These are phyloP conservation scores for Phyllotreta cruciferae DNA, from an alignment of 2,888 invertebrate genomes.

Conservation along the genomic window DNA sequence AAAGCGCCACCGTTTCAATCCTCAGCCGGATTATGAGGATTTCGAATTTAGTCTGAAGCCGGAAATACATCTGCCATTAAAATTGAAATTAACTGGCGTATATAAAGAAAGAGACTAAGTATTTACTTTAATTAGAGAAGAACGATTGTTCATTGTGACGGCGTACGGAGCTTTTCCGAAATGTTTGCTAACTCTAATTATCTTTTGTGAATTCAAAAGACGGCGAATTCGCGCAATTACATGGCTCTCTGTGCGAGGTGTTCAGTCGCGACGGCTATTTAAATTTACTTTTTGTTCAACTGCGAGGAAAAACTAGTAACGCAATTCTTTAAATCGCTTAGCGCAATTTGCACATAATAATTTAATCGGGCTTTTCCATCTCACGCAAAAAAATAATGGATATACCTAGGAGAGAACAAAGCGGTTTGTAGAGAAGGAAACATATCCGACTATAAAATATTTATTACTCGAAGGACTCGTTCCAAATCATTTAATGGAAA, in stretches of 20 bases:
- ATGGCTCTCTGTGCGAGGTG: background rate
- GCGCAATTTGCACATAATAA: background rate
- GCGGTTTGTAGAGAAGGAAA: too few relatives aligned
- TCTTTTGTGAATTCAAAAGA: conserved; percentile 14
- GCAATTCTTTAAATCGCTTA: conserved; percentile 1
- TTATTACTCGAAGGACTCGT: too few relatives aligned
- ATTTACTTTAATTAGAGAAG: conserved; percentile 27
- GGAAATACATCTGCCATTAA: conserved; percentile 6
- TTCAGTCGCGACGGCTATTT: conserved; percentile 1
- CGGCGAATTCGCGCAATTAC: conserved; percentile 13
- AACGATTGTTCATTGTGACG: conserved; percentile 20
- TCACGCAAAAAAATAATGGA: too few relatives aligned
- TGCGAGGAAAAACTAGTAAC: background rate
- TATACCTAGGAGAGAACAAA: too few relatives aligned
- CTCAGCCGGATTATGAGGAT: conserved; percentile 1
- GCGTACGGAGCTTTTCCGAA: conserved; percentile 20
- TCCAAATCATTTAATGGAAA: too few relatives aligned
- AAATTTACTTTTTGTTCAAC: background rate
- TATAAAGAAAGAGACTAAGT: conserved; percentile 19
- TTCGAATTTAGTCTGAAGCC: background rate
- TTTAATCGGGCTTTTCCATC: too few relatives aligned
- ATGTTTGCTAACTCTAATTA: conserved; percentile 29
- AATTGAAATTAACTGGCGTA: conserved; percentile 18
- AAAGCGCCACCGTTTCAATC: too few relatives aligned
- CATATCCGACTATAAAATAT: too few relatives aligned